Base-by-base conservation (phyloP, 2,113 vertebrate species). In the Psephotus haematonotus region DNA sequence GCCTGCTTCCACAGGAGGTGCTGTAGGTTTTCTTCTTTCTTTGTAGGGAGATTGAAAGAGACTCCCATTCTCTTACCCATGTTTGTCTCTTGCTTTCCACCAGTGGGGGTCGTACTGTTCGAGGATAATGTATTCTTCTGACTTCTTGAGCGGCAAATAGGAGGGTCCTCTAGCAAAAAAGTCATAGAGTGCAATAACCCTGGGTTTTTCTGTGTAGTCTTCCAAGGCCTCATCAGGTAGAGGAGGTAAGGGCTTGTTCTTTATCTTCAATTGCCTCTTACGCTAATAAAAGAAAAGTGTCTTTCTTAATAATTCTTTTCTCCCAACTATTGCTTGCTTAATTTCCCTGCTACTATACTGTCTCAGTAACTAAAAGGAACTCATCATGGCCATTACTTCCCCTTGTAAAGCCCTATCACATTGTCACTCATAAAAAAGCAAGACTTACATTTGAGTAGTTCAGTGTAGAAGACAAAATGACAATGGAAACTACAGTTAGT, bases 121-220 rank as follows among this genome's bases (percentile, higher is more conserved):
- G 0, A 99, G 90, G 71, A 99, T 98, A 86, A 96, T 76, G 75
- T 99, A 99, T 85, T 98, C 98, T 65, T 99, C 98, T 3, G 98
- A 98, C 86, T 98, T 98, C 55, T 35, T 97, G 12, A 99, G 92
- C 0, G 94, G 92, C 71, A 98, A 94, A 64, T 98, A 97, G 10
- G 85, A 96, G 17, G 97, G 88, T 78, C 99, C 99, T 77, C 97
- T 97, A 71, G 99, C 98, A 7, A 94, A 96, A 94, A 98, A 99
- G 87, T 99, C 98, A 25, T 98, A 98, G 57, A 99, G 98, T 4
- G 99, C 99, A n/a, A 98, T 96, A n/a, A 99, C 99, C 11, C 31
- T 71, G 64, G 96, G 68, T 2, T 90, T 97, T 33, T 94, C 81
- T 6, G 67, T 89, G 3, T 68, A 89, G 3, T 98, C 96, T 57